Percentiles rank a stretch among this genome's conserved stretches.
Evolutionary conservation across 2,888 invertebrate species (phyloP).

Genomic region (Myopa tessellatipennis): DNA sequence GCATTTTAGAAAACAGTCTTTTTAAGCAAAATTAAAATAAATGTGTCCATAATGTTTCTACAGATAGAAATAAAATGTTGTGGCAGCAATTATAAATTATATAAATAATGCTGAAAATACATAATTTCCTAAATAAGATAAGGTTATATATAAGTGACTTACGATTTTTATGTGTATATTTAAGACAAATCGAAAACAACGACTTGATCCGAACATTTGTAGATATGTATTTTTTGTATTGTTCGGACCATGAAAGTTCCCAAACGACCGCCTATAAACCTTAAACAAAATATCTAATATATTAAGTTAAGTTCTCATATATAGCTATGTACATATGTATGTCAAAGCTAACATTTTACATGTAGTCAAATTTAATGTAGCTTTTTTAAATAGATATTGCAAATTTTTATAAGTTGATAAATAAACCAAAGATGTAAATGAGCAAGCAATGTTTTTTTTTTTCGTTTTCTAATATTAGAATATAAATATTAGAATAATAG

Average conservation of each 20-base stretch:
- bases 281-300: not conserved
- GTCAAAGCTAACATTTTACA: not conserved
- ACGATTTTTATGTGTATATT: conserved; percentile 17
- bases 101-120: not conserved
- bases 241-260: too few relatives aligned
- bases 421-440: conserved; percentile 41
- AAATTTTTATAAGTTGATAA: conserved; percentile 18
- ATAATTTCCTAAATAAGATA: not conserved
- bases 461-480: too few relatives aligned
- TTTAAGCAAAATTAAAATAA: not conserved
- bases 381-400: conserved; percentile 3
- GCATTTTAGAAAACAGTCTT: not conserved
- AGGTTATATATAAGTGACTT: not conserved
- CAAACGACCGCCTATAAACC: not conserved
- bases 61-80: not conserved
- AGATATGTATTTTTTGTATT: not conserved
- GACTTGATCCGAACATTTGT: conserved; percentile 18
- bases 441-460: not conserved
- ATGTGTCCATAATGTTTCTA: not conserved
- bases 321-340: not conserved
- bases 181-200: conserved; percentile 22
- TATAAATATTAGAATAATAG: too few relatives aligned
- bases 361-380: conserved; percentile 22
- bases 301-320: not conserved
- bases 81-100: conserved; percentile 7